These are phyloP conservation scores for Camponotus vicinus DNA, from an alignment of 1,140 invertebrate species.

Conservation along the genomic window DNA sequence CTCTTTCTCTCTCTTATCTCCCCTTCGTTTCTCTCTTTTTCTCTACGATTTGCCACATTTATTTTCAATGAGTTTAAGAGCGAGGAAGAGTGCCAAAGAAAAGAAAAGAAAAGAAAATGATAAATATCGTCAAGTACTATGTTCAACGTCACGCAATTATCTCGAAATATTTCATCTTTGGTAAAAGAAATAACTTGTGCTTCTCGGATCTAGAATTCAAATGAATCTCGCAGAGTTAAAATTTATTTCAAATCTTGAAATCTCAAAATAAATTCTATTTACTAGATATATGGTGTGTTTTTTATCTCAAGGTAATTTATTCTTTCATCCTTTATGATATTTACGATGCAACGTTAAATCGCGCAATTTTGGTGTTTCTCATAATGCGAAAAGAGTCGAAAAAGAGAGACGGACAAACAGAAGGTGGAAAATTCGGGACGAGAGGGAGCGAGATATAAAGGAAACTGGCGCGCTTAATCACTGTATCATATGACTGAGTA, in stretches of 20 bases:
- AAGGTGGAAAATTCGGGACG: too few species aligned
- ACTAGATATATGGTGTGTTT: background rate
- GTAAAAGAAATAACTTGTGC: background rate
- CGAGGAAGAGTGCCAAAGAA: background rate
- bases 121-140: background rate
- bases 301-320: conserved; percentile 19
- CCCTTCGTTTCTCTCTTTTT: background rate
- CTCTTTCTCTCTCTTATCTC: background rate
- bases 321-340: background rate
- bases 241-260: background rate
- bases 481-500: conserved; percentile 59
- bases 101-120: conserved; percentile 38
- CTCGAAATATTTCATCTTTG: background rate
- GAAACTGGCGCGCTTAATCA: conserved; percentile 62
- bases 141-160: background rate
- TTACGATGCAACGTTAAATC: conserved; percentile 28
- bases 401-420: too few species aligned
- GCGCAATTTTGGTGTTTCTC: conserved; percentile 38
- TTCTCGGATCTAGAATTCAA: background rate
- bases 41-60: background rate
- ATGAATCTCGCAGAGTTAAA: background rate
- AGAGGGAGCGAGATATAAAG: conserved; percentile 20
- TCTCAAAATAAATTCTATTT: conserved; percentile 11
- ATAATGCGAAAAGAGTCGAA: conserved; percentile 30
- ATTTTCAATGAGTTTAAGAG: background rate